These are phyloP conservation scores for Himalopsyche tibetana DNA, from an alignment of 2,888 invertebrate genomes.

Conservation along the genomic window DNA sequence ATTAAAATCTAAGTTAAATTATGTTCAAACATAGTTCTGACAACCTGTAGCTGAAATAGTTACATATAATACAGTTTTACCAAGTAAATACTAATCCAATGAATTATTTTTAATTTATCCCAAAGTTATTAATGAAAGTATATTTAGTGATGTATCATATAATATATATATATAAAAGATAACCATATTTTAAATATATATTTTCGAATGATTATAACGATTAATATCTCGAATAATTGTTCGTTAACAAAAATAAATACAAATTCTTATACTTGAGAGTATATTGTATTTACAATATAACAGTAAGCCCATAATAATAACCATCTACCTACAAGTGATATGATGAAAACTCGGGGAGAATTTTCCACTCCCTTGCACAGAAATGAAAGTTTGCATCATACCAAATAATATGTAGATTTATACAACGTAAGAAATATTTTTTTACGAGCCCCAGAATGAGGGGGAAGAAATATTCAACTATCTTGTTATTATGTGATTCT, in stretches of 20 bases:
- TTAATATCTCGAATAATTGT: background rate
- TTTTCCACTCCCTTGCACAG: slow-evolving; percentile 54
- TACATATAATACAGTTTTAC: too few relatives aligned
- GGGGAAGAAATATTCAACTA: slow-evolving; percentile 58
- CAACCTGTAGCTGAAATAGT: too few relatives aligned
- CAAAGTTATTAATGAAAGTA: too few relatives aligned
- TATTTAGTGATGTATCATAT: too few relatives aligned
- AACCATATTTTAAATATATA: too few relatives aligned
- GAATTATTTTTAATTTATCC: too few relatives aligned
- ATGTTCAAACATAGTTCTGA: too few relatives aligned
- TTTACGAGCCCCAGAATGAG: slow-evolving; percentile 56
- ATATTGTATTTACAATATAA: background rate
- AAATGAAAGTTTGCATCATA: slow-evolving; percentile 50
- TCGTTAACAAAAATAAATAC: background rate
- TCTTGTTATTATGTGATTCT: slow-evolving; percentile 63
- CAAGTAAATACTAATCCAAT: too few relatives aligned
- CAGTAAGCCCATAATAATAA: too few relatives aligned
- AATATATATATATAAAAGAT: too few relatives aligned
- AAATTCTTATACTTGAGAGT: background rate
- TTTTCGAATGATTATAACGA: too few relatives aligned
- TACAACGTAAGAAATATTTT: slow-evolving; percentile 54
- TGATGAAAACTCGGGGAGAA: background rate
- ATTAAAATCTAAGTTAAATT: too few relatives aligned
- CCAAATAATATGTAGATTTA: slow-evolving; percentile 60
- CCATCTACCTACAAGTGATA: background rate